Conservation (phyloP, 2,113 vertebrate species). For the Halcyon malimbica region DNA sequence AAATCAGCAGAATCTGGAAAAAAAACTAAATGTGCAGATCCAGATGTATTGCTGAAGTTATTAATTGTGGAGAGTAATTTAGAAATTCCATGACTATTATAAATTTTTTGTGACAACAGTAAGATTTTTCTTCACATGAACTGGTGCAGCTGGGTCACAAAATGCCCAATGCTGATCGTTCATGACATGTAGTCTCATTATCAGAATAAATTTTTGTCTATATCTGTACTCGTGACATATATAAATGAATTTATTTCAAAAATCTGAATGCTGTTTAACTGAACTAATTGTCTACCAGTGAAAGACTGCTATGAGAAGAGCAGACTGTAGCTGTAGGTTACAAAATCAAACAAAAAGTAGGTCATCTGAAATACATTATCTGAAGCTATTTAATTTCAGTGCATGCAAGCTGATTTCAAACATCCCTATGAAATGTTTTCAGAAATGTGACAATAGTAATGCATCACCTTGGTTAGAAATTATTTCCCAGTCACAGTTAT, state of each 20-base stretch:
- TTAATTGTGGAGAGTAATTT: neutral
- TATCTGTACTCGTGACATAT: neutral
- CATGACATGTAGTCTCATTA: neutral
- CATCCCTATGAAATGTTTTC: neutral
- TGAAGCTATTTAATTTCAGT: neutral
- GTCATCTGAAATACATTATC: neutral
- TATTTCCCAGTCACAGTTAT: neutral
- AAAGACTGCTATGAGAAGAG: neutral
- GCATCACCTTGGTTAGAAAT: neutral
- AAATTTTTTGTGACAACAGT: neutral
- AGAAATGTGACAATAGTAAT: neutral
- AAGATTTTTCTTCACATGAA: neutral
- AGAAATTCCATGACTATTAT: neutral
- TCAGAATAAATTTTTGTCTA: neutral
- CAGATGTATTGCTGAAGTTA: neutral
- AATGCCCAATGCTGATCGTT: neutral
- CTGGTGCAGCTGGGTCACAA: neutral
- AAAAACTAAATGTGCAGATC: neutral
- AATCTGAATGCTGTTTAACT: neutral
- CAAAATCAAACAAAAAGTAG: neutral
- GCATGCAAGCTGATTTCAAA: neutral
- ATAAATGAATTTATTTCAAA: neutral
- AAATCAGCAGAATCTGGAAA: neutral
- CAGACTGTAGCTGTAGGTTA: neutral
- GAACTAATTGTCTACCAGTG: neutral